Evolutionary conservation across 2,113 vertebrate species (phyloP), one percentile per base, ranked within the genome.

Genomic region (Malurus elegans): DNA sequence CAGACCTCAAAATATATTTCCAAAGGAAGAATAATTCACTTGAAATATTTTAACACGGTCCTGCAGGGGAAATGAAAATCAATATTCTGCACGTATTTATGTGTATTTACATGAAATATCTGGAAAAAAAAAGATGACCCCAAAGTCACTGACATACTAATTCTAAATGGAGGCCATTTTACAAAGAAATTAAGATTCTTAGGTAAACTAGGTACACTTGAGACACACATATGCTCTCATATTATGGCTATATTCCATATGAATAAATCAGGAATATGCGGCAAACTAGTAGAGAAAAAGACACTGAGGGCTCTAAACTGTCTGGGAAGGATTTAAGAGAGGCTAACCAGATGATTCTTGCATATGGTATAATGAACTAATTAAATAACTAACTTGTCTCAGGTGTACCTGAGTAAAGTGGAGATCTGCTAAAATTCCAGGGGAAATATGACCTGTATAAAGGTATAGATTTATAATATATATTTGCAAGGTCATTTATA

Each of bases 301-400:
- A 53, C 2, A 53, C 2, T 32, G 50, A 78, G 18, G 21, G 8
- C 6, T 85, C 18, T 31, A 72, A 90, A 79, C 6, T 31, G 1
- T 13, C 21, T 62, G 18, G 6, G 38, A 74, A 60, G 11, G 9
- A 64, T 71, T 78, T 66, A 57, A 78, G 29, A 42, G 12, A 50
- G 5, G 15, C 36, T 47, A 86, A 54, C 1, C 19, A 50, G 34
- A 44, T 29, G 15, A 82, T 29, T 79, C 10, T 31, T 71, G 32
- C 4, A 38, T 34, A 40, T 6, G 14, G 2, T 36, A 18, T 10
- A 76, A 83, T 1, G 2, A 73, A 92, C 6, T 8, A 69, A 82
- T 9, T 62, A 6, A 51, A 72, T 48, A n/a, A 5, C 0, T 5
- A 53, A 34, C 21, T 61, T 48, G 2, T 32, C 17, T 60, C 18